These are phyloP conservation scores for Echinarachnius parma DNA, from an alignment of 53 echinoderm and acorn worm genomes.

Conservation along the genomic window DNA sequence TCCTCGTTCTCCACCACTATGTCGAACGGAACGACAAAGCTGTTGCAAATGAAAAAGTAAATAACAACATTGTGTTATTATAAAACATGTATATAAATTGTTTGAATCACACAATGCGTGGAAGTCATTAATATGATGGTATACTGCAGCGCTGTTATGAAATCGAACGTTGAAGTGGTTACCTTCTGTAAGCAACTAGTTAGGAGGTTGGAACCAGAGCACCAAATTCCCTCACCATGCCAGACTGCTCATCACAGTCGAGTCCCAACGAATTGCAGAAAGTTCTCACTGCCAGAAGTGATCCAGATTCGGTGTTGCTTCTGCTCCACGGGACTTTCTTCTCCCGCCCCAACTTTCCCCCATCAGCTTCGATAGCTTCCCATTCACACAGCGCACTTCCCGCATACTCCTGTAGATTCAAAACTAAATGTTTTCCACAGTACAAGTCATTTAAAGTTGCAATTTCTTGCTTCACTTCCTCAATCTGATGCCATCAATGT, in stretches of 20 bases:
- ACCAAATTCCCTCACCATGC: constrained; percentile 47
- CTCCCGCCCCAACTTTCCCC: constrained; percentile 51
- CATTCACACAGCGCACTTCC: constrained; percentile 49
- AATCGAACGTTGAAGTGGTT: constrained; percentile 55
- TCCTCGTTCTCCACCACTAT: too few relatives aligned
- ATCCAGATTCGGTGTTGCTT: constrained; percentile 30
- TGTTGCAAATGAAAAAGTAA: too few relatives aligned
- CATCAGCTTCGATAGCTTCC: constrained; percentile 40
- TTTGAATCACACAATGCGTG: constrained; percentile 43
- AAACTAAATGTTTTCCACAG: constrained; percentile 53
- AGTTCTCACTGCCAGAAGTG: constrained; percentile 22
- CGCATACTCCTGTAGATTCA: constrained; percentile 53
- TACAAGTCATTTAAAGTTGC: constrained; percentile 55
- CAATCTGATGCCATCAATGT: too few relatives aligned
- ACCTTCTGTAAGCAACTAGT: constrained; percentile 49
- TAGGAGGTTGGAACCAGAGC: constrained; percentile 28
- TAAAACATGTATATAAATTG: too few relatives aligned
- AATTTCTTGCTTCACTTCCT: constrained; percentile 48
- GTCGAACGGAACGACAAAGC: too few relatives aligned
- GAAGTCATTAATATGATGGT: constrained; percentile 44
- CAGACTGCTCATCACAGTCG: constrained; percentile 43
- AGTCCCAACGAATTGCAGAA: constrained; percentile 43
- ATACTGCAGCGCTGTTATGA: constrained; percentile 59
- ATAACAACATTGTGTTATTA: too few relatives aligned
- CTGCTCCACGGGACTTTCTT: constrained; percentile 43